These are phyloP conservation scores for Procambarus virginalis DNA, from an alignment of 1,140 invertebrate genomes.

Conservation along the genomic window DNA sequence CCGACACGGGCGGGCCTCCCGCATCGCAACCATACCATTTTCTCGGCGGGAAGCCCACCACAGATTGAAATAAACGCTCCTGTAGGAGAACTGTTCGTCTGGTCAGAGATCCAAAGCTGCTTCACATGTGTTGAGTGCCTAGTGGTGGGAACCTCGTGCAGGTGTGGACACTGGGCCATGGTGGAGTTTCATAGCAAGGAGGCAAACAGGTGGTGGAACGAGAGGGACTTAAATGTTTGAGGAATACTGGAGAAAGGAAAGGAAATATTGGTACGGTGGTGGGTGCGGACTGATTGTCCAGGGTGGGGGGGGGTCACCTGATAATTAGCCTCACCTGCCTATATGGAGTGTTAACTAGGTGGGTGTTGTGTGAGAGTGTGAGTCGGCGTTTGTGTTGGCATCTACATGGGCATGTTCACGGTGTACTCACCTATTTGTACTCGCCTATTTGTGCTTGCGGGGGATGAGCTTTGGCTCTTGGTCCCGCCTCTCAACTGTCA, in stretches of 20 bases:
- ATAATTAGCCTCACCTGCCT: conserved; percentile 38
- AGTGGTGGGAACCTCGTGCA: too few relatives aligned
- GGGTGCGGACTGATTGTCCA: conserved; percentile 19
- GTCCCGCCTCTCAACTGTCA: too few relatives aligned
- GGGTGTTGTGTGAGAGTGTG: background rate
- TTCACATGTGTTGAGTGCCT: too few relatives aligned
- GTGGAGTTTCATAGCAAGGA: too few relatives aligned
- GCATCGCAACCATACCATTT: conserved; percentile 6
- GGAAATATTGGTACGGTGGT: conserved; percentile 4
- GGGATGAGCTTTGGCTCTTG: too few relatives aligned
- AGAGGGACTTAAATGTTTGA: too few relatives aligned
- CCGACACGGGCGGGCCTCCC: background rate
- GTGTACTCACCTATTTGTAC: too few relatives aligned
- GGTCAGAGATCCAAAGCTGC: too few relatives aligned
- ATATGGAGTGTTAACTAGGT: conserved; percentile 24
- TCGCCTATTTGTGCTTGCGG: too few relatives aligned
- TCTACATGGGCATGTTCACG: background rate
- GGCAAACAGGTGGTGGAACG: too few relatives aligned
- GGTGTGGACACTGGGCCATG: too few relatives aligned
- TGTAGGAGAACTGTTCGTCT: too few relatives aligned
- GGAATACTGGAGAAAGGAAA: background rate
- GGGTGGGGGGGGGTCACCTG: conserved; percentile 19
- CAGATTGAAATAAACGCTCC: conserved; percentile 19
- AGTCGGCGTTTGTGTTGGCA: background rate
- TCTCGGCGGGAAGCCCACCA: background rate